A percentile compares a stretch with the other conserved stretches of the same genome.
These are phyloP conservation scores for Felis chaus DNA, from an alignment of 2,113 vertebrate genomes.

Conservation along the genomic window DNA sequence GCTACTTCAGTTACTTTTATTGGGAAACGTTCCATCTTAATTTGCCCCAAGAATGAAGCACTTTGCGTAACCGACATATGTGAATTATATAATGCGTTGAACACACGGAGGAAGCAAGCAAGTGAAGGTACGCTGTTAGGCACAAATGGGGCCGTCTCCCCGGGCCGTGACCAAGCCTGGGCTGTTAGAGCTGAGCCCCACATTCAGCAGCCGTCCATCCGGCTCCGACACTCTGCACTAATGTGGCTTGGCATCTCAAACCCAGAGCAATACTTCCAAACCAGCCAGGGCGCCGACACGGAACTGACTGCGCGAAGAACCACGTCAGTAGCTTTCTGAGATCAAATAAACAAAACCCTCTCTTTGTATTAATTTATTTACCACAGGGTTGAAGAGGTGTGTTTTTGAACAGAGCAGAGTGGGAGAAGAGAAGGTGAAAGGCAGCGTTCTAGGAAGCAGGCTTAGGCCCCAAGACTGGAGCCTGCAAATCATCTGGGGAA, in stretches of 20 bases:
- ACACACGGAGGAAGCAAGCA: neutral
- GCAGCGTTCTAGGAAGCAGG: neutral
- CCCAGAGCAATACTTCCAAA: neutral
- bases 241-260: neutral
- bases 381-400: neutral
- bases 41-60: neutral
- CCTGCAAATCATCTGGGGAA: neutral
- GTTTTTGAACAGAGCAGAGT: neutral
- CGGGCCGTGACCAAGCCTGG: neutral
- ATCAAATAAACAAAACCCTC: neutral
- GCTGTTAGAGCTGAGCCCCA: neutral
- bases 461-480: neutral
- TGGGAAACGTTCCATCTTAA: neutral
- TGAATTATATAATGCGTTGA: neutral
- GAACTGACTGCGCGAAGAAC: neutral
- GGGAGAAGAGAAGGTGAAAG: neutral
- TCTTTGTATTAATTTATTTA: neutral
- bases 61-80: neutral
- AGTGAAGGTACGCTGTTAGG: neutral
- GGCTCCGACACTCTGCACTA: neutral
- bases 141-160: neutral
- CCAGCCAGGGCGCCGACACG: neutral
- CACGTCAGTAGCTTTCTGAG: neutral
- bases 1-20: neutral
- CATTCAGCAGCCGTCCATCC: fast-evolving